phyloP scores from a whole-genome alignment of 1,140 invertebrate genomes.

The Calliphora vicina region DNA sequence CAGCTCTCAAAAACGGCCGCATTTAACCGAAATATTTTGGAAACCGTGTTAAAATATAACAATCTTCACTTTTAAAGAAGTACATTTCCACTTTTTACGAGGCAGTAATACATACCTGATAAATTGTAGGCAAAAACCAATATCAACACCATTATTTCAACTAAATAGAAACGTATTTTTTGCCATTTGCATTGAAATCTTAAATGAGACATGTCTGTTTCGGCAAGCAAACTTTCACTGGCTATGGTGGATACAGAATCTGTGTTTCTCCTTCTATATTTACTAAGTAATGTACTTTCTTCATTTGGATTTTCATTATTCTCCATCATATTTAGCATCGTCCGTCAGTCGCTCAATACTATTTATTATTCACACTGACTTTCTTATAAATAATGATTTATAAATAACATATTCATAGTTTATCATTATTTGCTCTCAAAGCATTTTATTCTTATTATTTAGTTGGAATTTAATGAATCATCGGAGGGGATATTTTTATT shows the following conservation, averaged over 20 bases:
- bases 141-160: slow-evolving; percentile 54
- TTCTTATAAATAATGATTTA: not conserved
- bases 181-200: not conserved
- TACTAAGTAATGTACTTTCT: not conserved
- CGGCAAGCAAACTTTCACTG: not conserved
- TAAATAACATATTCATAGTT: not conserved
- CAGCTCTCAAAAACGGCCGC: no score
- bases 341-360: not conserved
- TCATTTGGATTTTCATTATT: not conserved
- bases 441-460: no score
- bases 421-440: not conserved
- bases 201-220: not conserved
- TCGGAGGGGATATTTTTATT: not conserved
- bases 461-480: not conserved
- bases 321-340: not conserved
- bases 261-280: not conserved
- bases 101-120: slow-evolving; percentile 54
- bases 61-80: no score
- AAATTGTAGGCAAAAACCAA: slow-evolving; percentile 58
- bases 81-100: no score
- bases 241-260: not conserved
- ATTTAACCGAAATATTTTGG: no score
- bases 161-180: slow-evolving; percentile 43
- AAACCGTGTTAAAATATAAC: no score
- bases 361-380: not conserved